Evolutionary conservation across 2,888 invertebrate species (phyloP), one percentile per base, ranked within the genome.

Genomic region (Agonopterix subpropinquella): DNA sequence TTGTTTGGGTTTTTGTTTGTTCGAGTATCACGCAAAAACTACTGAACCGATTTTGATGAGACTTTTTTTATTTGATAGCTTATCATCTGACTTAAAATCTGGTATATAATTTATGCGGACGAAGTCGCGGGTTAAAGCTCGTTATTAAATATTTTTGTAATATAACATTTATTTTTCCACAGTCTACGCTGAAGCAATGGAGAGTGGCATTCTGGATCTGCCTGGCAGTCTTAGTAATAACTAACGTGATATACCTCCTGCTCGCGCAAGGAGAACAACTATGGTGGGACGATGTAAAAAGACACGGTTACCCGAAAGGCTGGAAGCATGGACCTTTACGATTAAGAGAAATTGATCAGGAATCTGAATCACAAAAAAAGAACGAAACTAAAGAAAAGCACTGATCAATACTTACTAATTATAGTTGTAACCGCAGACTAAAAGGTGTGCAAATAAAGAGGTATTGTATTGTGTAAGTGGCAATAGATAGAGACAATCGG

Each of bases 161-260:
- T 28, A 28, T 4, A 28, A 4, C 8, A 9, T 44, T 44, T 44
- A 4, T 39, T 47, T 28, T 8, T 36, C 65, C 72, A 64, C 73
- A 92, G 92, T 90, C 92, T 44, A 89, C 90, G 0, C 63, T 93
- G 7, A 72, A 76, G 13, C 91, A 95, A 81, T 96, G 96, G 96
- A 89, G 93, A 15, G 64, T 90, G 0, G 95, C 96, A 0, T 96
- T 96, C 73, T 95, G 95, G 94, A 92, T 96, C 37, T 92, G 95
- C 42, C 89, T 94, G 7, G 92, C 68, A 0, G 90, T 95, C 2
- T 90, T 95, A 53, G 74, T 91, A 0, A 52, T 90, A 1, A 93
- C 95, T 1, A 94, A 94, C 64, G 41, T 92, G 0, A 65, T 95
- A 8, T 96, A 93, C 73, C 61, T 92, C 2, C 47, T 93, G 4